A percentile compares a stretch with the other conserved stretches of the same genome.
Evolutionary conservation across 2,888 invertebrate species (phyloP).

Genomic region (Nemotelus pantherinus): DNA sequence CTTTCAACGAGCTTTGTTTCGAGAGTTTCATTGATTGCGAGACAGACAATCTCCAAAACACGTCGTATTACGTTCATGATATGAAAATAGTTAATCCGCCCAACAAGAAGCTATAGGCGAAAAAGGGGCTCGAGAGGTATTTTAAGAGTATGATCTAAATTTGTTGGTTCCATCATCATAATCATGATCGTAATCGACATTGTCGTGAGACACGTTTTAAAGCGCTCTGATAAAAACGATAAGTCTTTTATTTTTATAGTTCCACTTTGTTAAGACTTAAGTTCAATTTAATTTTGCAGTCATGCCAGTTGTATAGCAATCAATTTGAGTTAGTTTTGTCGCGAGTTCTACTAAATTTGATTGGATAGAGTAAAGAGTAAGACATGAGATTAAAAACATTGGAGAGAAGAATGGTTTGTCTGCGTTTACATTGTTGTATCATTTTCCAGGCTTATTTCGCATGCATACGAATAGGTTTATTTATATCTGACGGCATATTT

Average conservation of each 20-base stretch:
- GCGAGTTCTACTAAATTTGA: no score
- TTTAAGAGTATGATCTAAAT: slow-evolving; percentile 29
- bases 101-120: neutral
- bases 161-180: slow-evolving; percentile 8
- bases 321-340: no score
- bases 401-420: no score
- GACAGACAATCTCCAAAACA: slow-evolving; percentile 5
- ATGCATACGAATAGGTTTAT: no score
- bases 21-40: slow-evolving; percentile 11
- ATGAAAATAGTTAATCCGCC: slow-evolving; percentile 18
- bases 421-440: no score
- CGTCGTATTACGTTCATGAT: neutral
- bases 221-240: slow-evolving; percentile 20
- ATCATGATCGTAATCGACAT: slow-evolving; percentile 17
- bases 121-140: neutral
- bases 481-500: no score
- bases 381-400: no score
- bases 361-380: no score
- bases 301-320: no score
- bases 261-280: neutral
- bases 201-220: slow-evolving; percentile 35
- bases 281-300: no score
- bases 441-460: no score
- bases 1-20: neutral
- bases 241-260: slow-evolving; percentile 18